A percentile compares a stretch with the other conserved stretches of the same genome.
Conservation (phyloP, 2,797 vertebrate species). For the Falco berigora region DNA sequence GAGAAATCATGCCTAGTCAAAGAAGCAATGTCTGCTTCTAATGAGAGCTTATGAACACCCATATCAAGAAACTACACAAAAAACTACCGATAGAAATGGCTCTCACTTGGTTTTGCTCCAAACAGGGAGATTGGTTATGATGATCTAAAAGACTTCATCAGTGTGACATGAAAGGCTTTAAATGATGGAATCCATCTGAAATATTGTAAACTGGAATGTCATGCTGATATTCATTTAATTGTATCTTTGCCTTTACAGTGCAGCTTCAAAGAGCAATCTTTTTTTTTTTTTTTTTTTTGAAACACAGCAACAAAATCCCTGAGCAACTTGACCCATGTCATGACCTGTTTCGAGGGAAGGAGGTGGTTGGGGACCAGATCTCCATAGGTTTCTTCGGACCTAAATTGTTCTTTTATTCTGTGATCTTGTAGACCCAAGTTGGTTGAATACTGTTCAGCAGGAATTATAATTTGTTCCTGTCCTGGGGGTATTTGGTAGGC, state of each 20-base stretch:
- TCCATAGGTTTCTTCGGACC: background rate
- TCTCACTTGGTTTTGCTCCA: background rate
- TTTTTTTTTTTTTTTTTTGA: background rate
- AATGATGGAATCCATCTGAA: background rate
- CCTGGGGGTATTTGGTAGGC: background rate
- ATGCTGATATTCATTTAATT: background rate
- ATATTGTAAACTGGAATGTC: background rate
- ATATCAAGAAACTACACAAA: background rate
- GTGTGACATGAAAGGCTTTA: background rate
- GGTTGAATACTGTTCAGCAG: background rate
- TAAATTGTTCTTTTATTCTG: background rate
- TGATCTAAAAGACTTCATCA: background rate
- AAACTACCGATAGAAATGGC: rapidly evolving
- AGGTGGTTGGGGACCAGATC: background rate
- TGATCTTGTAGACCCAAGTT: rapidly evolving
- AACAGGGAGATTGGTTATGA: background rate
- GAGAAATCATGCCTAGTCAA: rapidly evolving
- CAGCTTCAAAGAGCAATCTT: background rate
- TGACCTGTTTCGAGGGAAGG: background rate
- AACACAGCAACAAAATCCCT: background rate
- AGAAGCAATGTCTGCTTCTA: background rate
- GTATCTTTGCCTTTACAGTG: background rate
- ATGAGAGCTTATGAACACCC: background rate
- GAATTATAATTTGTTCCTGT: background rate
- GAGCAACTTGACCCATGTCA: background rate